Base-by-base conservation (phyloP, 2,888 invertebrate species). In the Hololepta plana region DNA sequence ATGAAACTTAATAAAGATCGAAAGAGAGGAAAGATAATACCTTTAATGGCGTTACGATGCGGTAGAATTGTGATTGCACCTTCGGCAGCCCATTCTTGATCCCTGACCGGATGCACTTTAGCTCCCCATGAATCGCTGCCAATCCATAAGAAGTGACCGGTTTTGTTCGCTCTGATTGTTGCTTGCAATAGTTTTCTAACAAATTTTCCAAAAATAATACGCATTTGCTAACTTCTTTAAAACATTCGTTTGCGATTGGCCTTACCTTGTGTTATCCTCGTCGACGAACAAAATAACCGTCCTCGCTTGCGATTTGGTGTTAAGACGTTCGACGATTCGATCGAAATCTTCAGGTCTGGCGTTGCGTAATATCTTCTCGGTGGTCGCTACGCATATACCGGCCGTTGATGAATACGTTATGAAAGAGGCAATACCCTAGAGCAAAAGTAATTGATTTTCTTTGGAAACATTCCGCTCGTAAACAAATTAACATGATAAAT, bases 121-220 rank as follows among this genome's bases (percentile, higher is more conserved):
- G 67, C 66, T 11, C 74, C 74, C 74, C 74, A 74, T 1, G 72
- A 72, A 48, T 74, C 74, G 37, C 72, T 72, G 9, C 70, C 74
- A 21, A 74, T 60, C 67, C 72, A 75, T 41, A 69, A 59, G 39
- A 70, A 72, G 33, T 70, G 62, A 4, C 62, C 62, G 0, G 59
- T 60, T 32, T 59, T 58, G 45, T 67, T 64, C 4, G 64, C 64
- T 14, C 62, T 55, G 26, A 67, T 60, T 2, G 63, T 61, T 1
- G 71, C 68, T 32, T 60, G 57, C 12, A 71, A 49, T 17, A 70
- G 53, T 38, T 67, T 62, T 38, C 62, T 63, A 13, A 7, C 8
- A 6, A 7, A 24, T 7, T 5, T 24, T 24, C 15, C 6, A 12
- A 5, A 24, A 15, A 24, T 24, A 15, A 24, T n/a, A n/a, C n/a